These are phyloP conservation scores for Entomobrya multifasciata DNA, from an alignment of 2,888 invertebrate species.

Conservation along the genomic window DNA sequence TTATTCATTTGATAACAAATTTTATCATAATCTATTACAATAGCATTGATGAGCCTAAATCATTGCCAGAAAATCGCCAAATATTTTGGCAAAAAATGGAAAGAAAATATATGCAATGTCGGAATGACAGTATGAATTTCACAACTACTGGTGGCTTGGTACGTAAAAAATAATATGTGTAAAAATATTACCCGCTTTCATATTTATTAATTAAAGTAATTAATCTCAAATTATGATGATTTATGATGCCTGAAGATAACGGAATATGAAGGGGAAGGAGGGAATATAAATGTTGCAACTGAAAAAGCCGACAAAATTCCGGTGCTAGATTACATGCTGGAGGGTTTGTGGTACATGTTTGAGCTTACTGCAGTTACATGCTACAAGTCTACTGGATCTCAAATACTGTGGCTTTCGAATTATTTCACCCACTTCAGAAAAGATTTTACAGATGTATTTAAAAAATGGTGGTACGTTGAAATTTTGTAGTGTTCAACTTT, in stretches of 20 bases:
- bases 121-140: background rate
- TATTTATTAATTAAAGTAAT: too few species aligned
- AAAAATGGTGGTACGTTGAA: conserved; percentile 12
- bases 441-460: conserved; percentile 41
- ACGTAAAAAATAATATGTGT: background rate
- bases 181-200: background rate
- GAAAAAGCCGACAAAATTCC: conserved; percentile 25
- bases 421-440: conserved; percentile 21
- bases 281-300: background rate
- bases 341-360: conserved; percentile 57
- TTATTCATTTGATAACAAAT: conserved; percentile 21
- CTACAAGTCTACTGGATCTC: background rate
- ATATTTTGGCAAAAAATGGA: background rate
- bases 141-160: conserved; percentile 11
- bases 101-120: background rate
- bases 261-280: background rate
- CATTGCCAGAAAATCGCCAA: background rate
- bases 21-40: conserved; percentile 44
- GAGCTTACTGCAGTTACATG: conserved; percentile 17
- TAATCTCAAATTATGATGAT: too few species aligned
- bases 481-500: too few species aligned
- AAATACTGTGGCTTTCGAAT: conserved; percentile 25
- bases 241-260: background rate
- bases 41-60: background rate
- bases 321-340: conserved; percentile 22